These are phyloP conservation scores for Nettapus auritus DNA, from an alignment of 2,113 vertebrate species.

Conservation along the genomic window DNA sequence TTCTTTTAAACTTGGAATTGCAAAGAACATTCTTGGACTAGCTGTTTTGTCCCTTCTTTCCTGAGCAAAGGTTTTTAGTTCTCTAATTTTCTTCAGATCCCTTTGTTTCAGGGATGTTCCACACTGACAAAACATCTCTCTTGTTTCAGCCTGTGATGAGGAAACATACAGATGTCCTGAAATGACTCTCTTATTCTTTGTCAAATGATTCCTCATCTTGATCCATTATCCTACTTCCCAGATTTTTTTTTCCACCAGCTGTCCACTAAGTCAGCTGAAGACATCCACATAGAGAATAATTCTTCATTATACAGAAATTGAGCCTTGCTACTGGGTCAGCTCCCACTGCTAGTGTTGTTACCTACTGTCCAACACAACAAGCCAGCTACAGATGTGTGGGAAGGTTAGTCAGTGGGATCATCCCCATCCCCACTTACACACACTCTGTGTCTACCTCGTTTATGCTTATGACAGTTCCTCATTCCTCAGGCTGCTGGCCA, in stretches of 20 bases:
- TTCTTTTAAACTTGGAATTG: background rate
- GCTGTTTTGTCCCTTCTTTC: background rate
- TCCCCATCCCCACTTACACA: background rate
- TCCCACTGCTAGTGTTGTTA: background rate
- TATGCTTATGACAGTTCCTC: background rate
- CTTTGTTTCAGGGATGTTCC: background rate
- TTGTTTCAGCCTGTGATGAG: background rate
- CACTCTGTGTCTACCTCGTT: background rate
- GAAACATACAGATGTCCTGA: conserved; percentile 20
- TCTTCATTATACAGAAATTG: background rate
- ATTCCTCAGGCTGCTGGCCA: background rate
- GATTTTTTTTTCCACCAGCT: conserved; percentile 25
- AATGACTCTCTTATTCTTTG: background rate
- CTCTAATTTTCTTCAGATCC: background rate
- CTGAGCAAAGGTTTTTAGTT: background rate
- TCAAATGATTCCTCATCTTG: conserved; percentile 5
- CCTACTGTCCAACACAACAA: background rate
- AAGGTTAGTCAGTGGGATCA: background rate
- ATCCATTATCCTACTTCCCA: background rate
- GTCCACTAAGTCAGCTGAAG: background rate
- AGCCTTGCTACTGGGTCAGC: background rate
- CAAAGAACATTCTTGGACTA: background rate
- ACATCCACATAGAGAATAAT: background rate
- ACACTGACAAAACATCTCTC: no score
- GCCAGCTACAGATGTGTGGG: background rate